phyloP scores from a whole-genome alignment of 2,888 invertebrate species.

The Oscheius sp. region DNA sequence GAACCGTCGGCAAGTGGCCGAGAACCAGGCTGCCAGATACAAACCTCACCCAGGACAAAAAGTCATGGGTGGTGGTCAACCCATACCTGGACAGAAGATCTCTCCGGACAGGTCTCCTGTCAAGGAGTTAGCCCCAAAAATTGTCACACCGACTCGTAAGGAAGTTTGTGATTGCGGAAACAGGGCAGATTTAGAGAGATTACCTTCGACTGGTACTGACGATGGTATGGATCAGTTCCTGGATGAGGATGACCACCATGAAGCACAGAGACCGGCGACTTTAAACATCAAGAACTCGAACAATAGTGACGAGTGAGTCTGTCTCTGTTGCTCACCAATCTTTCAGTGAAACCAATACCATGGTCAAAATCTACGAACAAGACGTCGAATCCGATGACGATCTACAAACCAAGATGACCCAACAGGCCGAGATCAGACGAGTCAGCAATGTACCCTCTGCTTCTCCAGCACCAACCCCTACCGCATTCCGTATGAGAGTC shows the following conservation, averaged over 20 bases:
- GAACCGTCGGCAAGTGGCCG: constrained; percentile 47
- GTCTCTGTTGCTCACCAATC: too few species aligned
- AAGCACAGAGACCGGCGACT: constrained; percentile 4
- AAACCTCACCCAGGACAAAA: constrained; percentile 37
- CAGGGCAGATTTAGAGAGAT: constrained; percentile 1
- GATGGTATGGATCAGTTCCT: constrained; percentile 51
- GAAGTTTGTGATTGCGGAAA: not conserved
- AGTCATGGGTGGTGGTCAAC: constrained; percentile 61
- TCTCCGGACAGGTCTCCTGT: constrained; percentile 2
- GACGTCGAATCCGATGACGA: constrained; percentile 65
- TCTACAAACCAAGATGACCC: constrained; percentile 47
- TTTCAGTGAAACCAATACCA: constrained; percentile 50
- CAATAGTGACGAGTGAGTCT: constrained; percentile 42
- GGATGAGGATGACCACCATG: constrained; percentile 41
- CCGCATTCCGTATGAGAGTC: constrained; percentile 37
- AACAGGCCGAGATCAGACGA: constrained; percentile 43
- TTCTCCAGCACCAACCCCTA: constrained; percentile 22
- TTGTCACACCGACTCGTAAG: not conserved
- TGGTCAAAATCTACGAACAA: constrained; percentile 67
- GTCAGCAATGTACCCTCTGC: constrained; percentile 8
- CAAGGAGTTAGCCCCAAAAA: not conserved
- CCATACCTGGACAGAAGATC: constrained; percentile 51
- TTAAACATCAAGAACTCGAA: constrained; percentile 6
- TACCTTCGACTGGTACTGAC: constrained; percentile 38
- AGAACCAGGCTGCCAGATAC: constrained; percentile 42